A percentile compares a stretch with the other conserved stretches of the same genome.
These are phyloP conservation scores for Tretioscincus oriximinensis DNA, from an alignment of 2,113 vertebrate species.

Conservation along the genomic window DNA sequence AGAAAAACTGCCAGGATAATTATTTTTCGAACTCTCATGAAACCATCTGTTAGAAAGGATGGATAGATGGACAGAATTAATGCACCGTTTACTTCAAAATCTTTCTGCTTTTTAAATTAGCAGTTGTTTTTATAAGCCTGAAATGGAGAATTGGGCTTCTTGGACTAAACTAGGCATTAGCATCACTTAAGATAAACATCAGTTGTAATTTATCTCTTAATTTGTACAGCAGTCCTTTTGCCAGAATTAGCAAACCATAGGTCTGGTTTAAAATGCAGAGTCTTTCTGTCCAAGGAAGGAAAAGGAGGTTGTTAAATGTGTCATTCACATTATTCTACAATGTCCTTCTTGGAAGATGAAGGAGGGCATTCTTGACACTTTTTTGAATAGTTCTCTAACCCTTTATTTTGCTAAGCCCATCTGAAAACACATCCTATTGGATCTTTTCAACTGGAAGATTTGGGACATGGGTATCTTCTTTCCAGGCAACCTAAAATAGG, in stretches of 20 bases:
- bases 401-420: slow-evolving; percentile 11
- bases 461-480: slow-evolving; percentile 1
- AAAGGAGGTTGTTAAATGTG: slow-evolving; percentile 19
- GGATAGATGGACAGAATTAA: slow-evolving; percentile 8
- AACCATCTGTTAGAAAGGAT: background rate
- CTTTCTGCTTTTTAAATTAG: slow-evolving; percentile 29
- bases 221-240: background rate
- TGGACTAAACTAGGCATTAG: slow-evolving; percentile 28
- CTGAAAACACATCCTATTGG: slow-evolving; percentile 1
- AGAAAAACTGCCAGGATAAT: background rate
- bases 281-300: background rate
- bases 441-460: slow-evolving; percentile 9
- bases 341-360: slow-evolving; percentile 10
- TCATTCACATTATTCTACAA: slow-evolving; percentile 16
- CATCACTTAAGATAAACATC: slow-evolving; percentile 39
- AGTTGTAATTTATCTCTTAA: slow-evolving; percentile 29
- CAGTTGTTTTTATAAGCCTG: slow-evolving; percentile 38
- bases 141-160: slow-evolving; percentile 26
- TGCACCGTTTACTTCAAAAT: background rate
- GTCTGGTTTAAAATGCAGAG: background rate
- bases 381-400: slow-evolving; percentile 4
- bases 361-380: slow-evolving; percentile 17
- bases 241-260: background rate
- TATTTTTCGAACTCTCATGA: background rate
- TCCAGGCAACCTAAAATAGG: background rate